phyloP scores from a whole-genome alignment of 2,113 vertebrate species.

The Coturnix japonica region DNA sequence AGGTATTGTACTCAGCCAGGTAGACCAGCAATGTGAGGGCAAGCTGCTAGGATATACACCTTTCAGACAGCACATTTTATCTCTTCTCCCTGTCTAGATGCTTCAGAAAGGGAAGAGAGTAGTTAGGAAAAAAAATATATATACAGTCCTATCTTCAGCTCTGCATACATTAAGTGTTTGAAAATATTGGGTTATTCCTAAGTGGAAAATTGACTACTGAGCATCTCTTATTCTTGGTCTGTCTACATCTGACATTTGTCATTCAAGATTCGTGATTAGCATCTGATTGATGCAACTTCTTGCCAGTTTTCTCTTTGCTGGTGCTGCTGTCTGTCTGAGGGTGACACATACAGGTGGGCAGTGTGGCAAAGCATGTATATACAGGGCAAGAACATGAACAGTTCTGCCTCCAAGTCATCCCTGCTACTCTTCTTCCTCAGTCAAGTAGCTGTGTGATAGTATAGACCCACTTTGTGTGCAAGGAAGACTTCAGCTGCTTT shows the following conservation, averaged over 20 bases:
- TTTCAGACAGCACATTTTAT: not conserved
- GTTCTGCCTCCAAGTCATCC: not conserved
- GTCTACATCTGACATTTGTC: not conserved
- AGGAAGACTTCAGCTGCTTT: not conserved
- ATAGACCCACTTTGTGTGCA: not conserved
- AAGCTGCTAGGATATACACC: not conserved
- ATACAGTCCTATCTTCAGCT: not conserved
- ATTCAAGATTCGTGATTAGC: not conserved
- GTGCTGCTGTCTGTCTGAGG: not conserved
- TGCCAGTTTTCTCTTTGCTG: not conserved
- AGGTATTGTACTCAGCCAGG: not conserved
- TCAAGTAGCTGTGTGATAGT: not conserved
- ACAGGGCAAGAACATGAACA: not conserved
- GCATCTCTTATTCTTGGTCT: not conserved
- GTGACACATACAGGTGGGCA: rapidly evolving
- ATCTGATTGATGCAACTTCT: not conserved
- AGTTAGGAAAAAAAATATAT: not conserved
- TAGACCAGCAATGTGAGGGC: not conserved
- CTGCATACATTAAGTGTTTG: not conserved
- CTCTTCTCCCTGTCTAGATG: not conserved
- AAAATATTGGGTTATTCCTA: not conserved
- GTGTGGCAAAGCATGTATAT: not conserved
- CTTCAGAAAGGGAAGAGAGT: not conserved
- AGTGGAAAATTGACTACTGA: not conserved
- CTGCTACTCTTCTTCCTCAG: not conserved